phyloP scores from a whole-genome alignment of 2,113 vertebrate species.

The Pelobates fuscus region DNA sequence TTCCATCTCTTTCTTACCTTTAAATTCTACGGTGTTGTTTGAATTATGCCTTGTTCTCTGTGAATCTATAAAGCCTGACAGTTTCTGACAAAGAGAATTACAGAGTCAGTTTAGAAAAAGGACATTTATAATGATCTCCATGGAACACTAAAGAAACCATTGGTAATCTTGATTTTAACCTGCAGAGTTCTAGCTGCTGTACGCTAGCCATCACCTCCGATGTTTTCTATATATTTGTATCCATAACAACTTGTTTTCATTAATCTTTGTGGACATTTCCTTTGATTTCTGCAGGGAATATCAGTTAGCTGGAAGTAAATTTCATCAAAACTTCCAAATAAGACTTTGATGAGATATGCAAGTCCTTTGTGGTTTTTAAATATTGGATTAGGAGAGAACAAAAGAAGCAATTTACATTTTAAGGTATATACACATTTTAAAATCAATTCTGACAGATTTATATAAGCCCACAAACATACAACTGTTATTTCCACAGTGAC shows the following conservation, averaged over 20 bases:
- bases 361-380: neutral
- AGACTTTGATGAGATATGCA: constrained; percentile 27
- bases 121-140: constrained; percentile 24
- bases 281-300: constrained; percentile 33
- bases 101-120: constrained; percentile 1
- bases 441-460: constrained; percentile 16
- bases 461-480: neutral
- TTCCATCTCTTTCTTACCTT: constrained; percentile 27
- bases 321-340: constrained; percentile 18
- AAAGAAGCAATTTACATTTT: constrained; percentile 25
- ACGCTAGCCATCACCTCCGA: neutral
- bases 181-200: constrained; percentile 1
- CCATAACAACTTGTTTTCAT: constrained; percentile 15
- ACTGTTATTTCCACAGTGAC: constrained; percentile 11
- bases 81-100: constrained; percentile 19
- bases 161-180: constrained; percentile 16
- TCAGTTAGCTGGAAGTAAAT: constrained; percentile 13
- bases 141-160: constrained; percentile 5
- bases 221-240: constrained; percentile 17
- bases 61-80: constrained; percentile 21
- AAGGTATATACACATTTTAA: neutral
- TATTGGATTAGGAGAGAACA: constrained; percentile 25
- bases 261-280: constrained; percentile 20
- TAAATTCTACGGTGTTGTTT: neutral
- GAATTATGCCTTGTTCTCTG: neutral